Evolutionary conservation across 2,797 vertebrate species (phyloP).

Genomic region (Myotis vivesi): DNA sequence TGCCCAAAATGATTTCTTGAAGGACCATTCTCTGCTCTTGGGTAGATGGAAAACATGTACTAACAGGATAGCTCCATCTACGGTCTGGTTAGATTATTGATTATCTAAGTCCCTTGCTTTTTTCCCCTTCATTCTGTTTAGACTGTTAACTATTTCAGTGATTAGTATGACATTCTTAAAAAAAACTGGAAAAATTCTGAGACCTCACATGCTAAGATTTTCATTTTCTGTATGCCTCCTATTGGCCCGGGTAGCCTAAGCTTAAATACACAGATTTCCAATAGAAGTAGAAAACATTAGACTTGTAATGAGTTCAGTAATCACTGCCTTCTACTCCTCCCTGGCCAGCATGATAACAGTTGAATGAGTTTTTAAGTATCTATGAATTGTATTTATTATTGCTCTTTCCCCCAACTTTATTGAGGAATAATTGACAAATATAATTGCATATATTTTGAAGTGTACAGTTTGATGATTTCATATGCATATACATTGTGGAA

Average conservation of each 20-base stretch:
- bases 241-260: neutral
- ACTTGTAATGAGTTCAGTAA: neutral
- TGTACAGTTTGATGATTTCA: neutral
- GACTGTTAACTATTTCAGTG: neutral
- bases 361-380: constrained; percentile 50
- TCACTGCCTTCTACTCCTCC: constrained; percentile 5
- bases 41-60: neutral
- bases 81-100: neutral
- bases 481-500: neutral
- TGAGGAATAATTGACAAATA: constrained; percentile 30
- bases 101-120: neutral
- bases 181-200: neutral
- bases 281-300: constrained; percentile 26
- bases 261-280: neutral
- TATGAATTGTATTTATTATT: constrained; percentile 52
- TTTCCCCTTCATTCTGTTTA: neutral
- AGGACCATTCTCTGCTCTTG: neutral
- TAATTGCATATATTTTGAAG: constrained; percentile 16
- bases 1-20: neutral
- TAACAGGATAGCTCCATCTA: neutral
- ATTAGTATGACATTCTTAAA: neutral
- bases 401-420: neutral
- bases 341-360: constrained; percentile 9
- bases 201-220: neutral
- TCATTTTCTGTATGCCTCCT: neutral